Evolutionary conservation across 2,888 invertebrate species (phyloP).

Genomic region (Stramonita haemastoma): DNA sequence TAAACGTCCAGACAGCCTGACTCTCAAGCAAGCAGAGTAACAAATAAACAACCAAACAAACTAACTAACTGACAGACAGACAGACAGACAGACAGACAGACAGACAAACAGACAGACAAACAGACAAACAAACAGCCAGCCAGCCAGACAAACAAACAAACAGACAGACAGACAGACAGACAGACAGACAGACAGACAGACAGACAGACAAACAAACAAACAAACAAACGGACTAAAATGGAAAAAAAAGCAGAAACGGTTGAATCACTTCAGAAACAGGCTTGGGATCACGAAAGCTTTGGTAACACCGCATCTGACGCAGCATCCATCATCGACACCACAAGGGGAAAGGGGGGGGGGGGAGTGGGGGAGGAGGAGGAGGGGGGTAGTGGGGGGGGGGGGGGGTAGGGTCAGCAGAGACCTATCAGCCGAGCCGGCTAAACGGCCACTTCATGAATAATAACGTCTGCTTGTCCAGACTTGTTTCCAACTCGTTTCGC

Average conservation of each 20-base stretch:
- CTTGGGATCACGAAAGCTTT: no score
- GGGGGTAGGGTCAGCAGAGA: background rate
- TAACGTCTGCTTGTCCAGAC: no score
- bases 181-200: background rate
- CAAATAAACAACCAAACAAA: background rate
- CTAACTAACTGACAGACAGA: no score
- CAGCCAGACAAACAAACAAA: background rate
- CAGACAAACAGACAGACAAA: background rate
- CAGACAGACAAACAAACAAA: background rate
- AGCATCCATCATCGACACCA: background rate
- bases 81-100: background rate
- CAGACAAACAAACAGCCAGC: no score
- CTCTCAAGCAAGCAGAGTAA: background rate
- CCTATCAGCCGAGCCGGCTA: no score
- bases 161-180: no score
- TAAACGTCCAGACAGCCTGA: background rate
- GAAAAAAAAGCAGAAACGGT: no score
- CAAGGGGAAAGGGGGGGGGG: background rate
- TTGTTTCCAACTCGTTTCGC: no score
- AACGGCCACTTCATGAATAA: no score
- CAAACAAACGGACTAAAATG: background rate
- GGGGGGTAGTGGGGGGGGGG: background rate
- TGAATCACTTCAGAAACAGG: no score
- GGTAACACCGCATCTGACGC: no score
- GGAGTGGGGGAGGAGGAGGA: no score